phyloP scores from a whole-genome alignment of 1,140 invertebrate species.

The Cepaea nemoralis region DNA sequence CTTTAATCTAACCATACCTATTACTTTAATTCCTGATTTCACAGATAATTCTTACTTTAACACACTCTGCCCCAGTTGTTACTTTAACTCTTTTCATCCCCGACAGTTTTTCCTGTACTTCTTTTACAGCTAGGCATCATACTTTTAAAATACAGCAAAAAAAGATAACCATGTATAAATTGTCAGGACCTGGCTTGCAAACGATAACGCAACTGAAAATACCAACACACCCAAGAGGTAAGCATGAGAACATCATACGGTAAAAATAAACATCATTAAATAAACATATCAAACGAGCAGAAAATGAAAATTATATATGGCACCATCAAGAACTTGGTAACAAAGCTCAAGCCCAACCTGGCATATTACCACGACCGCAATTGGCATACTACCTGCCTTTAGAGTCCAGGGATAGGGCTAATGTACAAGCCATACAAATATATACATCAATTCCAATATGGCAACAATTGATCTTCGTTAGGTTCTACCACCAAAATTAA shows the following conservation, averaged over 20 bases:
- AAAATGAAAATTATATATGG: neutral
- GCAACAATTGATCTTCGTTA: neutral
- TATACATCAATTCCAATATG: constrained; percentile 2
- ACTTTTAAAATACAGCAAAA: too few species aligned
- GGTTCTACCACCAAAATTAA: constrained; percentile 4
- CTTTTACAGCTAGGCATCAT: too few species aligned
- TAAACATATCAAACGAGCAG: neutral
- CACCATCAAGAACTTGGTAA: neutral
- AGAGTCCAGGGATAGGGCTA: neutral
- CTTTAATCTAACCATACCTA: too few species aligned
- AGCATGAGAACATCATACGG: neutral
- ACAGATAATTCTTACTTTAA: too few species aligned
- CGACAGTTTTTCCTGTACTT: too few species aligned
- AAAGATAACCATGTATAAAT: too few species aligned
- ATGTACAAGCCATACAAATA: constrained; percentile 1
- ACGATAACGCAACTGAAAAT: neutral
- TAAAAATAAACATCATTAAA: neutral
- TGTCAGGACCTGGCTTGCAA: neutral
- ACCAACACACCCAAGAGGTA: neutral
- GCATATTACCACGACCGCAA: too few species aligned
- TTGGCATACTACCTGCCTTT: neutral
- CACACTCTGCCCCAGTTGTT: too few species aligned
- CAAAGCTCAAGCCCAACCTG: neutral
- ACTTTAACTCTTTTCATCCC: too few species aligned
- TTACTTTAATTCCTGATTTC: too few species aligned